Percentiles rank a stretch among this genome's conserved stretches.
Evolutionary conservation across 2,797 vertebrate genomes (phyloP).

Genomic region (Perodicticus potto): DNA sequence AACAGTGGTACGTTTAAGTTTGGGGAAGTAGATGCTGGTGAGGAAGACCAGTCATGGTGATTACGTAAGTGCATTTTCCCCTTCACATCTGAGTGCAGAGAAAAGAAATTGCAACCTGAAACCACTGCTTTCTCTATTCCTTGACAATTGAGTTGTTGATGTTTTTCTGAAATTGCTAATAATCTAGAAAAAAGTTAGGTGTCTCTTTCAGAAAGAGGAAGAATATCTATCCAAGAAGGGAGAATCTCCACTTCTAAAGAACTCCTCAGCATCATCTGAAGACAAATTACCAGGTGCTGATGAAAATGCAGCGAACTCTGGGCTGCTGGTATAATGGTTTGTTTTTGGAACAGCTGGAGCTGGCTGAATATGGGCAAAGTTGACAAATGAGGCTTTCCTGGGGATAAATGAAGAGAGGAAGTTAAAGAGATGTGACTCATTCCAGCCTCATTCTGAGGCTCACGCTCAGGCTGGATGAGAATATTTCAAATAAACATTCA

Average conservation of each 20-base stretch:
- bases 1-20: background rate
- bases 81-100: background rate
- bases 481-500: background rate
- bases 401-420: background rate
- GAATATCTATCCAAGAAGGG: background rate
- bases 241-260: background rate
- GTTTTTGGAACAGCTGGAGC: background rate
- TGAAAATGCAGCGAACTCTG: background rate
- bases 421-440: background rate
- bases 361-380: background rate
- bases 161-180: background rate
- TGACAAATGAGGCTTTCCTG: background rate
- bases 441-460: background rate
- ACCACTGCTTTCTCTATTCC: background rate
- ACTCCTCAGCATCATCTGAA: background rate
- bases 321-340: background rate
- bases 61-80: background rate
- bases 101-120: background rate
- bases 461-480: background rate
- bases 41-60: background rate
- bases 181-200: background rate
- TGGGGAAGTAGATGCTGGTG: background rate
- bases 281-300: background rate
- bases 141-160: background rate
- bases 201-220: background rate